phyloP scores from a whole-genome alignment of 2,888 invertebrate species.

The Linnaemya tessellans region DNA sequence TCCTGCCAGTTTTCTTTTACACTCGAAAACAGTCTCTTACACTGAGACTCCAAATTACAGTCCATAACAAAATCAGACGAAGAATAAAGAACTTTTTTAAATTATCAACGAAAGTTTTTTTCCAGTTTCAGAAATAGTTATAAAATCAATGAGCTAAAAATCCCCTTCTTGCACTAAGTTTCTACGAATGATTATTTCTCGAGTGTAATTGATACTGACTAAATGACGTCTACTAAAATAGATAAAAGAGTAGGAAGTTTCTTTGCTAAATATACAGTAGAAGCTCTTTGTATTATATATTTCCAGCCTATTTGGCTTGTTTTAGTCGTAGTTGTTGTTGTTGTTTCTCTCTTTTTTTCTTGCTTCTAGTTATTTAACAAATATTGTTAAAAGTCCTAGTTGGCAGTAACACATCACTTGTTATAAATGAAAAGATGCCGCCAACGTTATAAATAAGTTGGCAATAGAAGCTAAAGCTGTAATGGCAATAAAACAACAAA shows the following conservation, averaged over 20 bases:
- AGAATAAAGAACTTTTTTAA: background rate
- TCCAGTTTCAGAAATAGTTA: too few relatives aligned
- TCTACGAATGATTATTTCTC: background rate
- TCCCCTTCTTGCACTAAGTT: too few relatives aligned
- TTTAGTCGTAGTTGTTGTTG: background rate
- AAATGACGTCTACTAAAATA: slow-evolving; percentile 12
- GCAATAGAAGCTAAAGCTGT: slow-evolving; percentile 43
- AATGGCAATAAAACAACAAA: slow-evolving; percentile 1
- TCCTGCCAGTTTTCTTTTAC: background rate
- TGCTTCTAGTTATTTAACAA: slow-evolving; percentile 53
- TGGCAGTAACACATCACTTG: slow-evolving; percentile 72
- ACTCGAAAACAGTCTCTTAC: background rate
- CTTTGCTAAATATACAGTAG: slow-evolving; percentile 39
- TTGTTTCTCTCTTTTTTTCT: background rate
- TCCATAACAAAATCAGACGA: too few relatives aligned
- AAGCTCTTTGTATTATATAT: background rate
- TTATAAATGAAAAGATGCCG: slow-evolving; percentile 68
- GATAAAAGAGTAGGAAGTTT: slow-evolving; percentile 60
- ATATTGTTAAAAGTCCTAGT: slow-evolving; percentile 70
- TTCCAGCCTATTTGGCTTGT: slow-evolving; percentile 14
- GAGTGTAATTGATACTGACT: slow-evolving; percentile 30
- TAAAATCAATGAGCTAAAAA: too few relatives aligned
- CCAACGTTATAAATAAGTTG: slow-evolving; percentile 65
- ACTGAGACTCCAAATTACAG: background rate
- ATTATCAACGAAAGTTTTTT: too few relatives aligned